Evolutionary conservation across 2,113 vertebrate species (phyloP), one percentile per base, ranked within the genome.

Genomic region (Plecturocebus donacophilus): DNA sequence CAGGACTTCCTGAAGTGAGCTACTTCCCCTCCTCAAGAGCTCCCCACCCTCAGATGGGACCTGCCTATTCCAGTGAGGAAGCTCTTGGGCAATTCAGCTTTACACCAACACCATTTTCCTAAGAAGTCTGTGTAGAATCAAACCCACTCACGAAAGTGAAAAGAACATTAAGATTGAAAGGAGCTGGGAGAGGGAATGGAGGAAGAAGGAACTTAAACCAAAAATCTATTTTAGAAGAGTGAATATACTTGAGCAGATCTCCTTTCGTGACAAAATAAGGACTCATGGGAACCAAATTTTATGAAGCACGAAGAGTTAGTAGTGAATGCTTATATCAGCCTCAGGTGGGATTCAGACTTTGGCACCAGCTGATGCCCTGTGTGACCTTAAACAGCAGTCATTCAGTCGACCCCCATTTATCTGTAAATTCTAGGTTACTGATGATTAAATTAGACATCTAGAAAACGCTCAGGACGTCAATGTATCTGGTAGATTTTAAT

Each of bases 121-220:
- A 84, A 98, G 84, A 96, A 88, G 58, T 90, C 90, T 96, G 86
- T 82, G 93, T 94, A 90, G 95, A 96, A 87, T 96, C 52, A 96
- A 82, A 88, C 61, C 47, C 27, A 96, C 40, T 47, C 96, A 94
- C 81, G 70, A 89, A 94, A 70, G 64, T 77, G 52, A 85, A 87
- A 82, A n/a, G 52, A 45, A 40, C 27, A 87, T 83, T 89, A 77
- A 97, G 88, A 70, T 77, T 73, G 91, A 95, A 87, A 97, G 38
- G 71, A 96, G 30, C 19, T 56, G 30, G 35, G 47, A 38, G 52
- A 92, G 52, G 64, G 19, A 83, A 77, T 81, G 45, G 45, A 95
- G 79, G 52, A 81, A 90, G 96, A 95, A 47, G 75, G 56, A 95
- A 90, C 61, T 89, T 93, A 91, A 82, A 85, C 17, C 8, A 80